Evolutionary conservation across 1,140 invertebrate species (phyloP).

Genomic region (Listronotus oregonensis): DNA sequence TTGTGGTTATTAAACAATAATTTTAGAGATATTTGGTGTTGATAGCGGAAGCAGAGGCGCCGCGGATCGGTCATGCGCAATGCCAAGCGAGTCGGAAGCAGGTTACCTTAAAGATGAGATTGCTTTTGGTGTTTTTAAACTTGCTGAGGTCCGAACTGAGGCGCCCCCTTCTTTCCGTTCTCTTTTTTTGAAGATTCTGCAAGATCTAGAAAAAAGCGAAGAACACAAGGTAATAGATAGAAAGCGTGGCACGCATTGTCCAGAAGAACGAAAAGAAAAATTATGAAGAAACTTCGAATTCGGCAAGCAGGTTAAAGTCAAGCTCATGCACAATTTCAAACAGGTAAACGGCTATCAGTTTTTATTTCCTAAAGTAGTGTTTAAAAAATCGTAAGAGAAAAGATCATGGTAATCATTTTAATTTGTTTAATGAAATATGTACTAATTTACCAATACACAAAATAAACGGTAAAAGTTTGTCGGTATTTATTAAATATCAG

Average conservation of each 20-base stretch:
- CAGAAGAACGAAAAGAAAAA: constrained; percentile 53
- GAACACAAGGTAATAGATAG: constrained; percentile 70
- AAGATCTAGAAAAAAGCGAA: constrained; percentile 92
- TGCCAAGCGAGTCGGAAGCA: constrained; percentile 54
- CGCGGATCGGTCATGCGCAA: constrained; percentile 54
- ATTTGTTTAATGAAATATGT: no score
- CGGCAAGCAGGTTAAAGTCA: neutral
- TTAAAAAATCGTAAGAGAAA: no score
- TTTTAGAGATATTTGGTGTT: constrained; percentile 6
- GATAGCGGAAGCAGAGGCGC: constrained; percentile 51
- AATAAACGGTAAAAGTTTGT: no score
- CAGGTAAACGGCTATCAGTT: no score
- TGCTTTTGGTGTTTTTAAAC: constrained; percentile 93
- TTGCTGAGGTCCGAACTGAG: constrained; percentile 83
- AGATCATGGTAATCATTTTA: no score
- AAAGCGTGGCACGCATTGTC: constrained; percentile 58
- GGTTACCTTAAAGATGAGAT: constrained; percentile 96
- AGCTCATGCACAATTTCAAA: no score
- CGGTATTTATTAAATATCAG: no score
- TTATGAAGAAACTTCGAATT: constrained; percentile 2
- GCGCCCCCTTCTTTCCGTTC: constrained; percentile 90
- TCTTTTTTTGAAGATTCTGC: constrained; percentile 96
- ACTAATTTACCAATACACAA: no score
- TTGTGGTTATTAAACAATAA: neutral
- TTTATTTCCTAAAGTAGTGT: no score